Evolutionary conservation across 2,113 vertebrate species (phyloP).

Genomic region (Falcunculus frontatus): DNA sequence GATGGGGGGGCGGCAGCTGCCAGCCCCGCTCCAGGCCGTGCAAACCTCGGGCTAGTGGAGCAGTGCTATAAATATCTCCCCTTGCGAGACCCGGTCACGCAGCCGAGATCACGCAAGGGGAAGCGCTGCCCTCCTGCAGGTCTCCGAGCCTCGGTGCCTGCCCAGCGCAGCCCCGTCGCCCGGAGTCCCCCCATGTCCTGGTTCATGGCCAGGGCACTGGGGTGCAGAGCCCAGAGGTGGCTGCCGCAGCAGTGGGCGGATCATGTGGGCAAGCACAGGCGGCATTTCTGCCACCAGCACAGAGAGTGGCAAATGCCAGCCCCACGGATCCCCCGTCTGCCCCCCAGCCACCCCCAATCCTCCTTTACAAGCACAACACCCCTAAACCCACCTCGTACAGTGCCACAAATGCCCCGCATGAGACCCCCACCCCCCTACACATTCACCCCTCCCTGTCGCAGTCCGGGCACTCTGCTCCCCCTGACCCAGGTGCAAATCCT

Average conservation of each 20-base stretch:
- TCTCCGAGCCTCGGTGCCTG: not conserved
- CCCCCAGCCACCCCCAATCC: not conserved
- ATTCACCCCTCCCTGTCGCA: not conserved
- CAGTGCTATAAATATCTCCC: not conserved
- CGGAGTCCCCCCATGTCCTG: not conserved
- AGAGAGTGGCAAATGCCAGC: not conserved
- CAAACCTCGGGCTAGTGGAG: not conserved
- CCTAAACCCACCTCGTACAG: not conserved
- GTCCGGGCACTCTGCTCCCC: not conserved
- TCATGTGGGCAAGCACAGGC: not conserved
- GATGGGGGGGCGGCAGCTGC: not conserved
- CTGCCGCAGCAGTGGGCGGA: not conserved
- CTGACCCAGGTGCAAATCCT: not conserved
- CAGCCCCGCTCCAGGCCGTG: not conserved
- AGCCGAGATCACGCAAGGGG: not conserved
- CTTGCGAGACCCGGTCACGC: not conserved
- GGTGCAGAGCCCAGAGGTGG: not conserved
- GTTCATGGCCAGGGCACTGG: not conserved
- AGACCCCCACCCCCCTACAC: not conserved
- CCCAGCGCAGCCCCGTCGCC: not conserved
- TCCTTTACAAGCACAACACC: not conserved
- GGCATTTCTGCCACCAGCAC: not conserved
- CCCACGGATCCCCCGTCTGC: not conserved
- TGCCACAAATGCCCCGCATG: not conserved
- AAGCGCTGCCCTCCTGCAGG: not conserved